Evolutionary conservation across 2,888 invertebrate species (phyloP), one percentile per base, ranked within the genome.

Genomic region (Oligia fasciuncula): DNA sequence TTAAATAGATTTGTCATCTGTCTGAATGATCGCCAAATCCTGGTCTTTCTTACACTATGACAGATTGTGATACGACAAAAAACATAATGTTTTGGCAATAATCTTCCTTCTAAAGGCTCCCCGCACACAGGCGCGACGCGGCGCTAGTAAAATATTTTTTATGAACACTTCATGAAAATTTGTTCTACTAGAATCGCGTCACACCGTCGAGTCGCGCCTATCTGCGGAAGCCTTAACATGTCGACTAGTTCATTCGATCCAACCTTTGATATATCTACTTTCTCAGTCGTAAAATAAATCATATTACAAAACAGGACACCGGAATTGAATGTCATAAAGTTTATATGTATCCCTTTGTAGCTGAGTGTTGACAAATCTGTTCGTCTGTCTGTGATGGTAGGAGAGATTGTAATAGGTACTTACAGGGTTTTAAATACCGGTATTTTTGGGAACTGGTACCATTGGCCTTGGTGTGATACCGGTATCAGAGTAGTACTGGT

Each of bases 241-340:
- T 67, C 67, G 9, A 23, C 83, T 46, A 78, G 60, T 63, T 71
- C 60, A 79, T 65, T 84, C 65, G 40, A 67, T 57, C 60, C 70
- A 62, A 75, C 65, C 35, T 54, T 83, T 29, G 72, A 86, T 83
- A 86, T 65, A 85, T 82, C 60, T 75, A 68, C 81, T 85, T 84
- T 87, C 79, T 81, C 80, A 82, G 80, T 89, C 91, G 86, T 90
- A 87, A 90, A 90, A 90, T 90, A 90, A 91, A 90, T 90, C 84
- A 88, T 88, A 89, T 86, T 81, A 85, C 83, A 85, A 85, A 81
- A 86, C 88, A 81, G 80, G 83, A 84, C 87, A 89, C 81, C 81
- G 91, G 83, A 88, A 81, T 84, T 83, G 76, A 78, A 86, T 82
- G 60, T 81, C 90, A 84, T 87, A 87, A 89, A 87, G 76, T 87